A percentile compares a stretch with the other conserved stretches of the same genome.
These are phyloP conservation scores for Erannis defoliaria DNA, from an alignment of 2,888 invertebrate species.

Conservation along the genomic window DNA sequence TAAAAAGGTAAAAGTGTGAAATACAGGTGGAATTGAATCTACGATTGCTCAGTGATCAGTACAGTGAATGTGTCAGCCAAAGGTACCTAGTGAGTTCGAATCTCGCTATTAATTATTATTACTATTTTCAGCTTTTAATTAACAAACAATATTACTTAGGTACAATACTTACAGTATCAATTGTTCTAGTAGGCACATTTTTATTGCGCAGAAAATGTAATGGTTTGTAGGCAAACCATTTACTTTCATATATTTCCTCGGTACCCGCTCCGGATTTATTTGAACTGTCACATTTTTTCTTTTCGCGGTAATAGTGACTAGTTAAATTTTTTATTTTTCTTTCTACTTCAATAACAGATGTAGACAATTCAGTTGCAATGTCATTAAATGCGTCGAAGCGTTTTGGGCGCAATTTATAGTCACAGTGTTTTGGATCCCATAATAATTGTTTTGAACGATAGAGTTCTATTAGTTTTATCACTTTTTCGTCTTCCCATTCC, in stretches of 20 bases:
- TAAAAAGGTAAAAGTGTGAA: no score
- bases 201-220: constrained; percentile 23
- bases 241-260: constrained; percentile 12
- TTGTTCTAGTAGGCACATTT: constrained; percentile 19
- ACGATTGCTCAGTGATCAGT: no score
- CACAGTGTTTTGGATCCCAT: constrained; percentile 27
- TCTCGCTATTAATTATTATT: no score
- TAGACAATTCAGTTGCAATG: constrained; percentile 23
- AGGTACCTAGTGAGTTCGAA: no score
- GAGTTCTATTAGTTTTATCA: constrained; percentile 22
- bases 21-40: no score
- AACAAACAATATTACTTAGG: constrained; percentile 19
- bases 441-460: constrained; percentile 27
- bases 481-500: constrained; percentile 27
- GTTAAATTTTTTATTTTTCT: constrained; percentile 29
- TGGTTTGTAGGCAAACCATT: constrained; percentile 26
- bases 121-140: no score
- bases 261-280: constrained; percentile 19
- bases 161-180: constrained; percentile 20
- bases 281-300: constrained; percentile 19
- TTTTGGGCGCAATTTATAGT: constrained; percentile 23
- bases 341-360: constrained; percentile 25
- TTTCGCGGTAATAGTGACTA: constrained; percentile 26
- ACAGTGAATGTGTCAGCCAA: no score
- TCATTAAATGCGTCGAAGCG: constrained; percentile 28